Percentiles rank a stretch among this genome's conserved stretches.
phyloP scores from a whole-genome alignment of 2,113 vertebrate genomes.

The Forbesichthys agassizii region DNA sequence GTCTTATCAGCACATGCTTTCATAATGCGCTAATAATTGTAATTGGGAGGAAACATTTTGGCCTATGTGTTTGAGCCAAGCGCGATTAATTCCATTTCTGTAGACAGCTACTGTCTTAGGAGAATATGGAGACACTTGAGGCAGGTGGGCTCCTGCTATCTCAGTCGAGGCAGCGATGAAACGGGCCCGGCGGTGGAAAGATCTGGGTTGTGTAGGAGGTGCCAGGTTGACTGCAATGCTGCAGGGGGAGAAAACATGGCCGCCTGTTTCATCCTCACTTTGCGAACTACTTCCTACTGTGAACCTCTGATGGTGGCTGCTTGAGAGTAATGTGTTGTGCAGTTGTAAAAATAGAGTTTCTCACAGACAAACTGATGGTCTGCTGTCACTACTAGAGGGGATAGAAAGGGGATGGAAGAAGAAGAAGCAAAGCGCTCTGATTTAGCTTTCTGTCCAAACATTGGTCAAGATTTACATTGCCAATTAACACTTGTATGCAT shows the following conservation, averaged over 20 bases:
- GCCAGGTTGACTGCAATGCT: constrained; percentile 61
- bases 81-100: not conserved
- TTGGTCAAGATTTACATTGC: not conserved
- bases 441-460: constrained; percentile 4
- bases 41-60: too few relatives aligned
- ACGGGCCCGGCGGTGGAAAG: constrained; percentile 54
- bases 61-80: too few relatives aligned
- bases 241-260: constrained; percentile 60
- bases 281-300: constrained; percentile 50
- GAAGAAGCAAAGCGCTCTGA: not conserved
- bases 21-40: too few relatives aligned
- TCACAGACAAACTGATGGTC: not conserved
- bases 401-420: not conserved
- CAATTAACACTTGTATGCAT: not conserved
- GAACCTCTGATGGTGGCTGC: constrained; percentile 54
- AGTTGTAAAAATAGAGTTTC: constrained; percentile 47
- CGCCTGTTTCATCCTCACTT: constrained; percentile 46
- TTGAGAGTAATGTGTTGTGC: constrained; percentile 39
- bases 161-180: constrained; percentile 50
- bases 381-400: not conserved
- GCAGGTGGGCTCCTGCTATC: constrained; percentile 43
- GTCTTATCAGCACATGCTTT: too few relatives aligned
- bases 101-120: constrained; percentile 19
- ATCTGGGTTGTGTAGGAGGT: constrained; percentile 73
- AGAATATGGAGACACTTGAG: constrained; percentile 27